Evolutionary conservation across 2,888 invertebrate genomes (phyloP).

Genomic region (Agrotis exclamationis): DNA sequence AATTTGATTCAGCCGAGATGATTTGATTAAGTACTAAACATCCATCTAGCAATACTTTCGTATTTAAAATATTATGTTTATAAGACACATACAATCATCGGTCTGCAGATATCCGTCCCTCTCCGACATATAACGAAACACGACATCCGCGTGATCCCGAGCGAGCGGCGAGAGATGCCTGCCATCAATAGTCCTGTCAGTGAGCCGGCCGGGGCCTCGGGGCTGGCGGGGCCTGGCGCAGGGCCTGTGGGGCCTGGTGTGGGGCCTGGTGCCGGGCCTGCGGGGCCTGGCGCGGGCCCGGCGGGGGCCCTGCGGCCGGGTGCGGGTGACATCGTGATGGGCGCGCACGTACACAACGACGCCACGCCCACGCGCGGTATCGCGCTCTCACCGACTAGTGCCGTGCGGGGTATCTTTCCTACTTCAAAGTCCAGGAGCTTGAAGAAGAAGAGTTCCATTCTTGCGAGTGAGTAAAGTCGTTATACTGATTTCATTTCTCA

Average conservation of each 20-base stretch:
- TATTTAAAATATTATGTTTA: no score
- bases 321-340: constrained; percentile 53
- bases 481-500: no score
- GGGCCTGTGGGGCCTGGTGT: constrained; percentile 17
- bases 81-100: background rate
- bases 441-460: constrained; percentile 94
- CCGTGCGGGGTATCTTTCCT: constrained; percentile 91
- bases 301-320: constrained; percentile 25
- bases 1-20: no score
- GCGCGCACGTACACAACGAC: constrained; percentile 51
- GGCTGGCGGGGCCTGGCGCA: constrained; percentile 29
- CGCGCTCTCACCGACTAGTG: constrained; percentile 86
- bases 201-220: constrained; percentile 72
- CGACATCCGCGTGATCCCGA: constrained; percentile 81
- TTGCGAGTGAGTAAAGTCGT: constrained; percentile 91
- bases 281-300: background rate
- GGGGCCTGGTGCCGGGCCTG: constrained; percentile 19
- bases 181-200: constrained; percentile 74
- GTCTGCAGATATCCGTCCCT: constrained; percentile 77
- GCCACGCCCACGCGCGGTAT: constrained; percentile 42
- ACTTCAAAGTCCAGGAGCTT: constrained; percentile 91
- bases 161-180: constrained; percentile 76
- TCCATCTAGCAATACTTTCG: no score
- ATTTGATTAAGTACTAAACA: no score
- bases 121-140: constrained; percentile 83